Evolutionary conservation across 2,888 invertebrate genomes (phyloP).

Genomic region (Spisula solida): DNA sequence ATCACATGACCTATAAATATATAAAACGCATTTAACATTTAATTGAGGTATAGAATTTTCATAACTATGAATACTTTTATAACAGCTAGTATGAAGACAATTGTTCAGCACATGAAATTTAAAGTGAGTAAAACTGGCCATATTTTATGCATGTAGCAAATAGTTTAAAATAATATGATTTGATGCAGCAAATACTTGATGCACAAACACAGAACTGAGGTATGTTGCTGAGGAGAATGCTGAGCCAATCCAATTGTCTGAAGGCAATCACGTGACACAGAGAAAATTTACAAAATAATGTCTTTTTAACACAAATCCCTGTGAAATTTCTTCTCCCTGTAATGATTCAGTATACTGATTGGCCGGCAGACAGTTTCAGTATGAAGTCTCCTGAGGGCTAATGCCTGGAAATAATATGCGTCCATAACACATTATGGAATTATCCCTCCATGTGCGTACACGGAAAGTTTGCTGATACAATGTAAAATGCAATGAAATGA

Average conservation of each 20-base stretch:
- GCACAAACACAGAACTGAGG: conserved; percentile 44
- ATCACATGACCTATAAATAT: conserved; percentile 22
- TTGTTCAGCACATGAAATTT: conserved; percentile 7
- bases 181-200: no score
- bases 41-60: conserved; percentile 12
- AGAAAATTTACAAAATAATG: conserved; percentile 27
- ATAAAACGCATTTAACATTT: conserved; percentile 4
- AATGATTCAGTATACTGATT: neutral
- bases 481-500: neutral
- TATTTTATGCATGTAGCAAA: conserved; percentile 13
- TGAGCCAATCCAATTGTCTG: conserved; percentile 43
- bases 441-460: neutral
- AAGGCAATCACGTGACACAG: conserved; percentile 47
- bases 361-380: neutral
- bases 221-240: conserved; percentile 37
- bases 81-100: neutral
- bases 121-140: conserved; percentile 18
- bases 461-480: neutral
- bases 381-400: conserved; percentile 29
- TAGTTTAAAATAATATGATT: conserved; percentile 20
- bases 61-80: conserved; percentile 18
- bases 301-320: conserved; percentile 41
- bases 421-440: neutral
- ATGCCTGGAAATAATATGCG: neutral
- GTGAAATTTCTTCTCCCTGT: conserved; percentile 30